Evolutionary conservation across 2,888 invertebrate genomes (phyloP).

Genomic region (Drosophila acutilabella): DNA sequence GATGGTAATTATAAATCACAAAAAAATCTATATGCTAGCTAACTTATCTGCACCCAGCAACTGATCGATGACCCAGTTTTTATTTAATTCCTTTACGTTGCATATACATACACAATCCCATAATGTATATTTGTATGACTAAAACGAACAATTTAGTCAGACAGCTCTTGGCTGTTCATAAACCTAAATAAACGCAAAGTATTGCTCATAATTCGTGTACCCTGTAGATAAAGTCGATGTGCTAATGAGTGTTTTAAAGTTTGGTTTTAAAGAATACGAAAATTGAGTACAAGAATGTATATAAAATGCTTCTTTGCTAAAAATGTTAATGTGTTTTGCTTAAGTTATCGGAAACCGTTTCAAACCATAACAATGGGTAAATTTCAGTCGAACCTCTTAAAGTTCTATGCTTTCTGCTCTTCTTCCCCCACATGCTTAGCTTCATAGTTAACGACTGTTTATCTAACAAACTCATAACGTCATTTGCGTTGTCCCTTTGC

Average conservation of each 20-base stretch:
- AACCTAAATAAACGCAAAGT: slow-evolving; percentile 45
- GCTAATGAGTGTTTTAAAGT: not conserved
- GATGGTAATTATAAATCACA: not conserved
- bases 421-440: slow-evolving; percentile 11
- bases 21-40: not conserved
- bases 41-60: slow-evolving; percentile 7
- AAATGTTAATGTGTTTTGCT: not conserved
- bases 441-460: slow-evolving; percentile 54
- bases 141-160: slow-evolving; percentile 31
- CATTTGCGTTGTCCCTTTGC: slow-evolving; percentile 36
- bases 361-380: not conserved
- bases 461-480: slow-evolving; percentile 59
- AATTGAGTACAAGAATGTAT: not conserved
- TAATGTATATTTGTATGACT: slow-evolving; percentile 10
- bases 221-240: not conserved
- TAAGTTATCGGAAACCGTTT: not conserved
- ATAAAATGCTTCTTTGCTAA: not conserved
- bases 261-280: not conserved
- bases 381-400: not conserved
- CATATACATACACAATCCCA: slow-evolving; percentile 5
- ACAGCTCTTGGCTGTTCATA: slow-evolving; percentile 21
- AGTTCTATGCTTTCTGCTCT: not conserved
- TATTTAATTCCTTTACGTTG: not conserved
- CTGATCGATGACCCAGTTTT: slow-evolving; percentile 58
- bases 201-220: slow-evolving; percentile 39